Conservation (phyloP, 2,888 invertebrate genomes). For the Neoascia interrupta region DNA sequence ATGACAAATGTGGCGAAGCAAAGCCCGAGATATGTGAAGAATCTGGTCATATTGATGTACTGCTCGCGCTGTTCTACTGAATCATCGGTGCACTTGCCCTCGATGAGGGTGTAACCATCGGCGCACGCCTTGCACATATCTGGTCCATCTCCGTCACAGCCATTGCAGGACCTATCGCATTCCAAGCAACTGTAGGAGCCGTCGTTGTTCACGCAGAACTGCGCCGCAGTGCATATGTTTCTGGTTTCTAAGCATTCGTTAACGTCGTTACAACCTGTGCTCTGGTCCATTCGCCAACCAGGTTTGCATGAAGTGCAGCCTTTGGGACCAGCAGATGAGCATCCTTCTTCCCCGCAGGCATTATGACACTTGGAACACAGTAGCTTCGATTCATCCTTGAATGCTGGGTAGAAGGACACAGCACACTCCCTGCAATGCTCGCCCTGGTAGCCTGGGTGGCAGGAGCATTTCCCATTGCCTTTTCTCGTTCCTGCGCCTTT, state of each 20-base stretch:
- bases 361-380: slow-evolving; percentile 89
- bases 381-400: slow-evolving; percentile 86
- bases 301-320: slow-evolving; percentile 82
- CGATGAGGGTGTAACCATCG: slow-evolving; percentile 85
- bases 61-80: slow-evolving; percentile 81
- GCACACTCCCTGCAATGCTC: slow-evolving; percentile 89
- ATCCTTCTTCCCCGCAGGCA: slow-evolving; percentile 88
- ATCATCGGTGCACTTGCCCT: slow-evolving; percentile 86
- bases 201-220: slow-evolving; percentile 94
- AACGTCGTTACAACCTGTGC: slow-evolving; percentile 90
- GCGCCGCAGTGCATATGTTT: slow-evolving; percentile 82
- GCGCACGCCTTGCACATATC: slow-evolving; percentile 94
- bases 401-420: slow-evolving; percentile 86
- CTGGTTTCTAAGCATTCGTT: slow-evolving; percentile 88
- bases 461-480: slow-evolving; percentile 94
- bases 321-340: slow-evolving; percentile 86
- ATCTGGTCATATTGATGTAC: slow-evolving; percentile 84
- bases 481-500: slow-evolving; percentile 93
- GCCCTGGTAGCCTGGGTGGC: slow-evolving; percentile 91
- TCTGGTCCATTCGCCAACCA: slow-evolving; percentile 88
- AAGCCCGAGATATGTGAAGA: slow-evolving; percentile 91
- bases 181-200: slow-evolving; percentile 88
- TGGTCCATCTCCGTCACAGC: slow-evolving; percentile 93
- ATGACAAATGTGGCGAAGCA: slow-evolving; percentile 92
- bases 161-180: slow-evolving; percentile 91